Percentiles rank a stretch among this genome's conserved stretches.
Evolutionary conservation across 1,140 invertebrate genomes (phyloP).

Genomic region (Drosophila cardini): DNA sequence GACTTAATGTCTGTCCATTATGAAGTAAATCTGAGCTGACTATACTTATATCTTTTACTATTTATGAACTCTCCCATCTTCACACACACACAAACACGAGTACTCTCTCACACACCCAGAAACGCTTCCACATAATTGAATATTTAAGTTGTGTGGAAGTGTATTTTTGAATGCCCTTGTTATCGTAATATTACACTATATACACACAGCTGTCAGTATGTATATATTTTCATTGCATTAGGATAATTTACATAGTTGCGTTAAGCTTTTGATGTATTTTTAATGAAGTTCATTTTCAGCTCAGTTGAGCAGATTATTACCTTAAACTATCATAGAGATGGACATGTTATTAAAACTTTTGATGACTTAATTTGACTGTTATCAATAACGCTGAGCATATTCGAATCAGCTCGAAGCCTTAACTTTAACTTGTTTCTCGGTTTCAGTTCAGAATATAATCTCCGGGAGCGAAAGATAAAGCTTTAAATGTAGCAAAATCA

Average conservation of each 20-base stretch:
- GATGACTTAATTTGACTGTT: conserved; percentile 23
- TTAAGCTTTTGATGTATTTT: conserved; percentile 35
- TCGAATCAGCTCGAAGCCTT: conserved; percentile 65
- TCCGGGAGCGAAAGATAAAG: background rate
- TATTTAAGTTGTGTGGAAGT: conserved; percentile 61
- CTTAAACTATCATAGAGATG: background rate
- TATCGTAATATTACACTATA: conserved; percentile 50
- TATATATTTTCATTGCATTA: conserved; percentile 47
- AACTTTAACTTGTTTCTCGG: conserved; percentile 6
- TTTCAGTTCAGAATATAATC: background rate
- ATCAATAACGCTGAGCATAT: conserved; percentile 50
- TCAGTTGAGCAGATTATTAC: conserved; percentile 12
- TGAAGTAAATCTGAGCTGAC: conserved; percentile 66
- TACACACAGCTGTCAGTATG: conserved; percentile 7
- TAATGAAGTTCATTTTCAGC: conserved; percentile 48
- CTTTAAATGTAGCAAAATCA: conserved; percentile 49
- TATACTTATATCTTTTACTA: conserved; percentile 53
- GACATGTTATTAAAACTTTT: conserved; percentile 28
- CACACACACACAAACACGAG: conserved; percentile 28
- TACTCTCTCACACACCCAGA: conserved; percentile 13
- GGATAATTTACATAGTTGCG: conserved; percentile 32
- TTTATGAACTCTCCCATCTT: conserved; percentile 49
- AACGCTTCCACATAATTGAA: conserved; percentile 62
- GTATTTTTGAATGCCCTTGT: conserved; percentile 26
- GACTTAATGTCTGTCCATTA: conserved; percentile 17